Evolutionary conservation across 1,140 invertebrate species (phyloP).

Genomic region (Eupristina koningsbergeri): DNA sequence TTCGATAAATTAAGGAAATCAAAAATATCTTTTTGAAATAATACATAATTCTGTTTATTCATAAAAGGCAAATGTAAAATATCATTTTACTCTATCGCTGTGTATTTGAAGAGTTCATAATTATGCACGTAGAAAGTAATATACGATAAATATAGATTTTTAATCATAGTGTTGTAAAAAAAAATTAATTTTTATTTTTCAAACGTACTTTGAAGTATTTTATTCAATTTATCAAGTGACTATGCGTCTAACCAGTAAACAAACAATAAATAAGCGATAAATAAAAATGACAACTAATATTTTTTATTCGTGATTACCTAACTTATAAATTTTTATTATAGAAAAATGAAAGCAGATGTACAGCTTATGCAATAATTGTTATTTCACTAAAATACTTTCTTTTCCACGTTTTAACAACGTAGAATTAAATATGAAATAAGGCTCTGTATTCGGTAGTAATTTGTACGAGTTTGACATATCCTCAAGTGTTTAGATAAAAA

Average conservation of each 20-base stretch:
- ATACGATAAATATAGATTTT: background rate
- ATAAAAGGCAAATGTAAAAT: background rate
- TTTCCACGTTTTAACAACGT: background rate
- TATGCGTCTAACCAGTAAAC: too few relatives aligned
- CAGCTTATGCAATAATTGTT: too few relatives aligned
- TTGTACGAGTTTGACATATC: too few relatives aligned
- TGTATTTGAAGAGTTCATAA: background rate
- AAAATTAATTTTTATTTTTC: background rate
- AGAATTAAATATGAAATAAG: too few relatives aligned
- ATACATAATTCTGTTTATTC: too few relatives aligned
- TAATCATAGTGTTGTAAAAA: background rate
- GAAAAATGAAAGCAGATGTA: background rate
- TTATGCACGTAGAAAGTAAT: background rate
- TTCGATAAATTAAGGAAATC: background rate
- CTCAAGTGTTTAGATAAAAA: too few relatives aligned
- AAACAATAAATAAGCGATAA: too few relatives aligned
- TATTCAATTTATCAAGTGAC: background rate
- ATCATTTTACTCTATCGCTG: background rate
- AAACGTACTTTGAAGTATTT: background rate
- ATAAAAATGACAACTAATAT: too few relatives aligned
- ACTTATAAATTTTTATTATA: background rate
- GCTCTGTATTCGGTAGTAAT: too few relatives aligned
- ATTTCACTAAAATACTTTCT: background rate
- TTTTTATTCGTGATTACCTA: background rate
- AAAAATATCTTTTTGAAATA: too few relatives aligned